Base-by-base conservation (phyloP, 2,888 invertebrate species). In the Ochropleura plecta region DNA sequence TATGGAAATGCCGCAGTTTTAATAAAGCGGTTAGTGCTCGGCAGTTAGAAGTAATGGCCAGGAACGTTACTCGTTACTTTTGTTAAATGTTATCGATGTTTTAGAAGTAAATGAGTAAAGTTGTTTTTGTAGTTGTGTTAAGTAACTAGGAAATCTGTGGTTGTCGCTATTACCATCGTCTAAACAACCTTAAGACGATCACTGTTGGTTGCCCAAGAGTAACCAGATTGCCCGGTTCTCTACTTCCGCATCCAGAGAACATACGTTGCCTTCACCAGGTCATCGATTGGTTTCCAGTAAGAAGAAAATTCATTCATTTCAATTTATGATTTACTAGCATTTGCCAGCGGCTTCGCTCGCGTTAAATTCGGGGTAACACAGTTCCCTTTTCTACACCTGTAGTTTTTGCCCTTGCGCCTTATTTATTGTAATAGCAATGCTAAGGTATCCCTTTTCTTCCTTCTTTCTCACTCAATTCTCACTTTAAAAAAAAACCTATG, bases 21-120 rank as follows among this genome's bases (percentile, higher is more conserved):
- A 84, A 84, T 75, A 75, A 70, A 80, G 48, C 48, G 55, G 81
- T 68, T 68, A 75, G 65, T 64, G 64, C 70, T 40, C 60, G 10
- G 51, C 40, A 60, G 76, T 71, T 53, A 57, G 49, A 68, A 51
- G 48, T 57, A 68, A 75, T 57, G 46, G 20, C 1, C n/a, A 30
- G 14, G 59, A 49, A 73, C 53, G 64, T 46, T 59, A 65, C 10
- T 40, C 66, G 59, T 79, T 83, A 62, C 44, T 70, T 60, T 42
- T 53, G 59, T 18, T 59, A 7, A 59, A 70, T 63, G 48, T 18
- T 70, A 46, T 59, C 46, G 55, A 53, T 59, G 7, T 53, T 70
- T 68, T 49, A 10, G 30, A 57, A 12, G 40, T 16, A 18, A 4
- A 65, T 51, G 3, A 51, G 7, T 48, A 14, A 44, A 30, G 6